phyloP scores from a whole-genome alignment of 2,113 vertebrate genomes.

The Datnioides undecimradiatus region DNA sequence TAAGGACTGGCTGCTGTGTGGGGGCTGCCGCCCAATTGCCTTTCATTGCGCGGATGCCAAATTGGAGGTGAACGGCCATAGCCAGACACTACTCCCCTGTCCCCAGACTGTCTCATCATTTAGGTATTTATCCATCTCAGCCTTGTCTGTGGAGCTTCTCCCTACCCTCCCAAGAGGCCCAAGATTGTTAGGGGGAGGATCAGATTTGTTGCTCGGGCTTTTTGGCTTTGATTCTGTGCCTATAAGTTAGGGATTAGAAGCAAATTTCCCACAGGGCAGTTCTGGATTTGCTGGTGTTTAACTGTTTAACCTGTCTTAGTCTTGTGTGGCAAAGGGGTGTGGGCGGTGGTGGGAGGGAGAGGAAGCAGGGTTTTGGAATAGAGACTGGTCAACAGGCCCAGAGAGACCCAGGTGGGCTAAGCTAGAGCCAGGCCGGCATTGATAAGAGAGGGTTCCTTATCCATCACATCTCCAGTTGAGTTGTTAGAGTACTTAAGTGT shows the following conservation, averaged over 20 bases:
- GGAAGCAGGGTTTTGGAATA: conserved; percentile 89
- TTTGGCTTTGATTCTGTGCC: conserved; percentile 99
- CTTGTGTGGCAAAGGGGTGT: conserved; percentile 78
- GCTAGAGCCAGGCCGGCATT: conserved; percentile 87
- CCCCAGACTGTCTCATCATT: conserved; percentile 99
- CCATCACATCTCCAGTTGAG: conserved; percentile 64
- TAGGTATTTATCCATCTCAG: conserved; percentile 99
- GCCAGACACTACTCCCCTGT: conserved; percentile 95
- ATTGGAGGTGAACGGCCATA: conserved; percentile 99
- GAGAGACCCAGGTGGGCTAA: conserved; percentile 90
- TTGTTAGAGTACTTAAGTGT: conserved; percentile 39
- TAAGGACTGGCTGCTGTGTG: conserved; percentile 97
- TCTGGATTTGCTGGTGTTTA: conserved; percentile 99
- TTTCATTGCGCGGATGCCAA: conserved; percentile 96
- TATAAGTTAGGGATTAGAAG: conserved; percentile 99
- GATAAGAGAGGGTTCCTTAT: conserved; percentile 76
- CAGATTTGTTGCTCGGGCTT: conserved; percentile 99
- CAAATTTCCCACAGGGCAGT: conserved; percentile 99
- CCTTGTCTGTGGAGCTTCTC: conserved; percentile 94
- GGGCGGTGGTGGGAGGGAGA: conserved; percentile 82
- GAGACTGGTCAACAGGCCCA: conserved; percentile 93
- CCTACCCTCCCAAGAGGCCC: conserved; percentile 92
- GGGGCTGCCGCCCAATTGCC: conserved; percentile 98
- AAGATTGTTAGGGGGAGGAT: conserved; percentile 97
- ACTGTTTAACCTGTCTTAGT: conserved; percentile 99